phyloP scores from a whole-genome alignment of 2,113 vertebrate genomes.

The Anthoscopus minutus region DNA sequence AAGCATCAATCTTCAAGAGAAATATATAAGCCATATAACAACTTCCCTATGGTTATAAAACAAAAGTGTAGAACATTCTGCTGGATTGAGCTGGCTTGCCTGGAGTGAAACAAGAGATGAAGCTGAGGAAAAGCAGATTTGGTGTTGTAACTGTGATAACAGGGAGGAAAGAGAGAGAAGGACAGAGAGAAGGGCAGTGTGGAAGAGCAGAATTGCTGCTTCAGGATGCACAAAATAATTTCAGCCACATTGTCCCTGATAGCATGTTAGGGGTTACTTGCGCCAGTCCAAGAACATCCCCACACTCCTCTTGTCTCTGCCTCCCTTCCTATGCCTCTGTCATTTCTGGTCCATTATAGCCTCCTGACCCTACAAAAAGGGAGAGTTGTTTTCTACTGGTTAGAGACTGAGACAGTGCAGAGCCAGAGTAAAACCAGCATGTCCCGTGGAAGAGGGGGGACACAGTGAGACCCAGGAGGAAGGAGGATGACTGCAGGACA shows the following conservation, averaged over 20 bases:
- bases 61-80: not conserved
- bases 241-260: not conserved
- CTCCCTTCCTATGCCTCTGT: not conserved
- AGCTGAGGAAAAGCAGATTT: not conserved
- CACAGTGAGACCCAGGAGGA: rapidly evolving
- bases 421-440: not conserved
- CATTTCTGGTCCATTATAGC: not conserved
- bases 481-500: not conserved
- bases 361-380: not conserved
- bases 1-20: not conserved
- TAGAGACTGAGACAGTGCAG: not conserved
- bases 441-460: not conserved
- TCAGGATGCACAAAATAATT: not conserved
- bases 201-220: not conserved
- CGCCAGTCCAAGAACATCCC: not conserved
- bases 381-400: not conserved
- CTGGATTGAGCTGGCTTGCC: not conserved
- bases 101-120: not conserved
- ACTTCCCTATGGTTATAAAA: not conserved
- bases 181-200: not conserved
- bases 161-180: not conserved
- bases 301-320: not conserved
- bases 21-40: not conserved
- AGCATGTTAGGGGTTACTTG: not conserved
- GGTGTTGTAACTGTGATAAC: not conserved